A percentile compares a stretch with the other conserved stretches of the same genome.
These are phyloP conservation scores for Torymus aiolomorphi DNA, from an alignment of 2,888 invertebrate genomes.

Conservation along the genomic window DNA sequence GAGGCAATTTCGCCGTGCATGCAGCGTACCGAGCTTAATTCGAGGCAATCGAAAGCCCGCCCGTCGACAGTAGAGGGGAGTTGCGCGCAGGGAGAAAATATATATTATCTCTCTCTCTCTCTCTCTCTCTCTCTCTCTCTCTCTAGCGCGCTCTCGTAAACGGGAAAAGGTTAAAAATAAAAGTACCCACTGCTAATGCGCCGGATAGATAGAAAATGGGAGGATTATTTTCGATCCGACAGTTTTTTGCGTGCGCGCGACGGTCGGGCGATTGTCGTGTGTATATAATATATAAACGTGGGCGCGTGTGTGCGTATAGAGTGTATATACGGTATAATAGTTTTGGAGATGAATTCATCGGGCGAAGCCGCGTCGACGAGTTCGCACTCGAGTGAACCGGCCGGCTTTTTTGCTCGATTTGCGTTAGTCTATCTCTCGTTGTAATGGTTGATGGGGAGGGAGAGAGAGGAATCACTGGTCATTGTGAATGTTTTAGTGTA, in stretches of 20 bases:
- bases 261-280: too few species aligned
- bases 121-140: too few species aligned
- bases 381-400: constrained; percentile 9
- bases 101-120: not conserved
- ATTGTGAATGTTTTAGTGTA: not conserved
- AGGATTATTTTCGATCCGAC: too few species aligned
- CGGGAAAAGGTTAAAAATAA: too few species aligned
- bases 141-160: too few species aligned
- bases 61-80: not conserved
- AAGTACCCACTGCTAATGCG: too few species aligned
- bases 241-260: too few species aligned
- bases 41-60: constrained; percentile 39
- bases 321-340: constrained; percentile 19
- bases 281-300: too few species aligned
- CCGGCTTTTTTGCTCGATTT: constrained; percentile 16
- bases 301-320: too few species aligned
- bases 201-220: too few species aligned
- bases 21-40: constrained; percentile 40
- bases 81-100: not conserved
- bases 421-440: constrained; percentile 23
- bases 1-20: constrained; percentile 37
- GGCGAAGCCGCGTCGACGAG: constrained; percentile 15
- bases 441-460: not conserved
- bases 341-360: constrained; percentile 44
- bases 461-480: constrained; percentile 1